Evolutionary conservation across 1,140 invertebrate species (phyloP), one percentile per base, ranked within the genome.

Genomic region (Dinoponera quadriceps): DNA sequence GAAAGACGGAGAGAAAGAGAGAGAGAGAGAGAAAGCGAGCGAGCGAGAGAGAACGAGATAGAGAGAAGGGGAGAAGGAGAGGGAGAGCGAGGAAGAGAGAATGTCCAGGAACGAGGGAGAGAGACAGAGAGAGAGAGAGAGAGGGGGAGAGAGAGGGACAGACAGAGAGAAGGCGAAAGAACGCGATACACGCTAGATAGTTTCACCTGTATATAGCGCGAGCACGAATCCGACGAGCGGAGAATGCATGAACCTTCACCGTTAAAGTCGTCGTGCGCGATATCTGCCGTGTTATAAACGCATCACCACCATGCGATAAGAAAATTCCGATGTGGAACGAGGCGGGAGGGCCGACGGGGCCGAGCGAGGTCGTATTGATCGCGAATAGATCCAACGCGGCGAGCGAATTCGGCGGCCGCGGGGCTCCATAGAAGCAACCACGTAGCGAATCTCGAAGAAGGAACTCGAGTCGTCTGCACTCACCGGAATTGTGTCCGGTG

Each of bases 401-500:
- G 11, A 0, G 38, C 38, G 9, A 44, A 11, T 11, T 44, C 38
- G 11, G 33, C 33, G 33, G 33, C 33, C 2, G 7, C 4, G 11
- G 38, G 7, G 38, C 7, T 44, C 38, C 4, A 44, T 0, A 3
- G 7, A 44, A 44, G 7, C 3, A 44, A 11, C 38, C 11, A 9
- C 16, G 62, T n/a, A n/a, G n/a, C 11, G 62, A 66, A 38, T 57
- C 44, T 44, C 22, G 7, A 44, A 44, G 38, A 44, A 13, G 49
- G 60, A n/a, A 29, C 74, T 86, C 48, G 69, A n/a, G n/a, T n/a
- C n/a, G 7, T 57, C 22, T 13, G 22, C 83, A 90, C 89, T 29
- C 92, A 93, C 92, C 92, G 72, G 92, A 90, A 89, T 87, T 90
- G 48, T 91, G 90, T 63, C 83, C 89, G 68, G 86, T 62, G 51